phyloP scores from a whole-genome alignment of 2,888 invertebrate genomes.

The Ommatoiulus sabulosus region DNA sequence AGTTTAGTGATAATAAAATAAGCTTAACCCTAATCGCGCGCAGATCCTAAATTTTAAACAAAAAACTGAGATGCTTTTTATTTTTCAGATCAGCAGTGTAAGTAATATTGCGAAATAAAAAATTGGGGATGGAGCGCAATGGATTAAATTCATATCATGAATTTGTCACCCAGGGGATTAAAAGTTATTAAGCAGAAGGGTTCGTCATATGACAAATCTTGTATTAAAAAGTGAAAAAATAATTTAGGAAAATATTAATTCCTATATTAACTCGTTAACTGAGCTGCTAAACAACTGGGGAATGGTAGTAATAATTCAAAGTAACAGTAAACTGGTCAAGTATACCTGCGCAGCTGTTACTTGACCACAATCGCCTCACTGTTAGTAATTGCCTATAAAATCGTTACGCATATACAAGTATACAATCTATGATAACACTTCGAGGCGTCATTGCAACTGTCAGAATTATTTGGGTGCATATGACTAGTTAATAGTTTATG shows the following conservation, averaged over 20 bases:
- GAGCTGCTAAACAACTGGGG: neutral
- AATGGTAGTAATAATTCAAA: neutral
- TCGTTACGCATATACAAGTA: conserved; percentile 12
- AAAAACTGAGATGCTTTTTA: neutral
- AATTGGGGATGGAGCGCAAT: neutral
- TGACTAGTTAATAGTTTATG: conserved; percentile 40
- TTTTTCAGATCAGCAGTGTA: neutral
- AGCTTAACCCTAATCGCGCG: neutral
- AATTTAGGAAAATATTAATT: neutral
- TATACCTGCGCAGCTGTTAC: neutral
- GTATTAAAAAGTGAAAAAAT: conserved; percentile 23
- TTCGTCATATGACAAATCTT: neutral
- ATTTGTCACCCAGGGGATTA: neutral
- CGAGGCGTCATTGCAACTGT: conserved; percentile 10
- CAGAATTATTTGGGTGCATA: conserved; percentile 19
- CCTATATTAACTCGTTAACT: neutral
- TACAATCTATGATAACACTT: conserved; percentile 4
- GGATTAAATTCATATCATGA: neutral
- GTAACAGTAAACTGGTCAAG: neutral
- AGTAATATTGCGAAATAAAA: conserved; percentile 1
- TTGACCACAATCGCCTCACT: neutral
- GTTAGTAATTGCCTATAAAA: neutral
- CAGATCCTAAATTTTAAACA: neutral
- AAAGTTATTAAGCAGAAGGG: neutral
- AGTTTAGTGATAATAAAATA: neutral